Percentiles rank a stretch among this genome's conserved stretches.
phyloP scores from a whole-genome alignment of 2,888 invertebrate genomes.

The Priocnemis perturbator region DNA sequence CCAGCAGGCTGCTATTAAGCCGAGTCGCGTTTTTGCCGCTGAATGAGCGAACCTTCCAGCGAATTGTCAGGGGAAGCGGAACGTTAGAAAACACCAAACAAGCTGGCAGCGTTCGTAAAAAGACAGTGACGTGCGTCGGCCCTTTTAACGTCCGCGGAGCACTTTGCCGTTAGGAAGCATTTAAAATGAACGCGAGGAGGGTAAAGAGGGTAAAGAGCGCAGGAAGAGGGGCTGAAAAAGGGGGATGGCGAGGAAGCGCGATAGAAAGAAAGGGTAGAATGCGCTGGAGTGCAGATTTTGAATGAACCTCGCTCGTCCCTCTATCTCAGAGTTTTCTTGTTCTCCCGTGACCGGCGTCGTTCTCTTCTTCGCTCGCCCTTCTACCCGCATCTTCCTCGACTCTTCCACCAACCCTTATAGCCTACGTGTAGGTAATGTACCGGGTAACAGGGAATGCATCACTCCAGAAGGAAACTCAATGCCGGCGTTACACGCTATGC shows the following conservation, averaged over 20 bases:
- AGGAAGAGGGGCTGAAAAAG: neutral
- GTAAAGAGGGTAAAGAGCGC: neutral
- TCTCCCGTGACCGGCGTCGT: neutral
- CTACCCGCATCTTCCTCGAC: too few species aligned
- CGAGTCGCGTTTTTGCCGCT: too few species aligned
- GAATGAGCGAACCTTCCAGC: too few species aligned
- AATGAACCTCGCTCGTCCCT: neutral
- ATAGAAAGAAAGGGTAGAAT: neutral
- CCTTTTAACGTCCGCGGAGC: constrained; percentile 3
- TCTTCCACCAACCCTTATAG: too few species aligned
- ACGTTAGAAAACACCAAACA: too few species aligned
- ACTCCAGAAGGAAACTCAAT: too few species aligned
- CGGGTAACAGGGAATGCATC: too few species aligned
- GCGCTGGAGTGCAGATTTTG: neutral
- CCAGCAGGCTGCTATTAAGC: too few species aligned
- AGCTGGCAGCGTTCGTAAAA: too few species aligned
- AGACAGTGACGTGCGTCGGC: neutral
- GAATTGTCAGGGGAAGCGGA: too few species aligned
- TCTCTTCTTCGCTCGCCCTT: neutral
- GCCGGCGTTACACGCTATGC: too few species aligned
- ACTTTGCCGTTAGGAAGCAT: constrained; percentile 11
- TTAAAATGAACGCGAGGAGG: constrained; percentile 12
- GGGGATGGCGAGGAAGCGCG: neutral
- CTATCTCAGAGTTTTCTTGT: neutral
- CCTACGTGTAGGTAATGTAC: too few species aligned